Evolutionary conservation across 2,888 invertebrate species (phyloP).

Genomic region (Platycheirus rosarum): DNA sequence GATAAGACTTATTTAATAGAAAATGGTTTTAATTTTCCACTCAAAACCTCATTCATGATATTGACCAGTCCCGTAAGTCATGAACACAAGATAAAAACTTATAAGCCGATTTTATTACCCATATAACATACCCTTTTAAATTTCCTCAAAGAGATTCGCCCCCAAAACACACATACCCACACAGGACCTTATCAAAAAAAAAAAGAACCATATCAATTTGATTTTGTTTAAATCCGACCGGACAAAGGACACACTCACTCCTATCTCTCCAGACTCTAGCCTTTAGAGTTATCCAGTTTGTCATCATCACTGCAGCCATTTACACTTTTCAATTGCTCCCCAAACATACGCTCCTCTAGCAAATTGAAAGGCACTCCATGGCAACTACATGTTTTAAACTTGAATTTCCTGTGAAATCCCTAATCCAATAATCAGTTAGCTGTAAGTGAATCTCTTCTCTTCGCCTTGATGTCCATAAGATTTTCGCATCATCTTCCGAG

Average conservation of each 20-base stretch:
- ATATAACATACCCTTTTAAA: not conserved
- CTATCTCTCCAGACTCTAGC: not conserved
- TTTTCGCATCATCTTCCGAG: slow-evolving; percentile 70
- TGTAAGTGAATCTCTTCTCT: slow-evolving; percentile 63
- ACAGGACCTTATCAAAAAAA: not conserved
- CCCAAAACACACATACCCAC: not conserved
- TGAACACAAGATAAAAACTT: not conserved
- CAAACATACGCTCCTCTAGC: slow-evolving; percentile 44
- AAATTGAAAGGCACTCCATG: slow-evolving; percentile 58
- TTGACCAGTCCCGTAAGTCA: not conserved
- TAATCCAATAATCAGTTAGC: slow-evolving; percentile 68
- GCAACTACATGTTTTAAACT: slow-evolving; percentile 8
- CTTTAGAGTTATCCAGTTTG: slow-evolving; percentile 4
- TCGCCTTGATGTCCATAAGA: slow-evolving; percentile 51
- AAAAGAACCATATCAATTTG: not conserved
- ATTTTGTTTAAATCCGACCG: slow-evolving; percentile 3
- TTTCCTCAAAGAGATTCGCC: not conserved
- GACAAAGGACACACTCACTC: not conserved
- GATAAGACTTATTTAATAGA: slow-evolving; percentile 10
- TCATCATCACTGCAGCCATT: not conserved
- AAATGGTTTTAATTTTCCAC: slow-evolving; percentile 4
- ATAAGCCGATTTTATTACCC: slow-evolving; percentile 18
- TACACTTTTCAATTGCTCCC: slow-evolving; percentile 44
- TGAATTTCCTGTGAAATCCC: slow-evolving; percentile 47
- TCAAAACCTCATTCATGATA: not conserved